Evolutionary conservation across 2,797 vertebrate species (phyloP).

Genomic region (Cottoperca gobio): DNA sequence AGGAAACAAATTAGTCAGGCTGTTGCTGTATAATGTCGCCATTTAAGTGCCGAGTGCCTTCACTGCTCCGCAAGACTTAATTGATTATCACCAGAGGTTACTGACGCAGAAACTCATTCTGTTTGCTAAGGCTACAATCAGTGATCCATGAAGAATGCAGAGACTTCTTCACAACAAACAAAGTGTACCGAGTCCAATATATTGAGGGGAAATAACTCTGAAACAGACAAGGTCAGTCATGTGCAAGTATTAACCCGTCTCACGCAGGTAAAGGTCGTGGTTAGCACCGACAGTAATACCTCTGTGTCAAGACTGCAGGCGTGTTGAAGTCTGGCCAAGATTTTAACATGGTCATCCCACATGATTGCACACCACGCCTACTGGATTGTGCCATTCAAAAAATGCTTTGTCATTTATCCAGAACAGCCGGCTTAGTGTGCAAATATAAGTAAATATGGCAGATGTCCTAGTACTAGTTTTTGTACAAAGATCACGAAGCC

Average conservation of each 20-base stretch:
- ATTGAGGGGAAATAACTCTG: slow-evolving; percentile 18
- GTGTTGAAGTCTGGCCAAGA: not conserved
- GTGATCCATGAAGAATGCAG: slow-evolving; percentile 54
- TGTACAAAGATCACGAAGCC: not conserved
- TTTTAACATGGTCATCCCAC: slow-evolving; percentile 9
- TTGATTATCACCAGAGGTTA: slow-evolving; percentile 57
- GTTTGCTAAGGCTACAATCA: slow-evolving; percentile 61
- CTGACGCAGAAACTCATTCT: slow-evolving; percentile 33
- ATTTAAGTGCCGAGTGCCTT: slow-evolving; percentile 19
- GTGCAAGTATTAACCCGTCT: not conserved
- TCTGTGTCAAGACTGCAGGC: slow-evolving; percentile 20
- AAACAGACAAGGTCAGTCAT: slow-evolving; percentile 21
- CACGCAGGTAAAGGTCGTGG: not conserved
- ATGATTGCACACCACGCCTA: slow-evolving; percentile 18
- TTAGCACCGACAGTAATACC: not conserved
- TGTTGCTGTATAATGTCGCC: slow-evolving; percentile 24
- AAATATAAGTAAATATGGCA: not conserved
- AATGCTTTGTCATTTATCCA: not conserved
- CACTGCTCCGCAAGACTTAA: slow-evolving; percentile 33
- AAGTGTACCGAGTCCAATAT: slow-evolving; percentile 19
- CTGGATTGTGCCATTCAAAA: slow-evolving; percentile 21
- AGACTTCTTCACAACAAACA: slow-evolving; percentile 38
- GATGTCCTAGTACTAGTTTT: not conserved
- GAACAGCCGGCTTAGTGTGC: not conserved
- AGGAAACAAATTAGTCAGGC: slow-evolving; percentile 24